These are phyloP conservation scores for Tetramorium parvispinum DNA, from an alignment of 1,140 invertebrate genomes.

Conservation along the genomic window DNA sequence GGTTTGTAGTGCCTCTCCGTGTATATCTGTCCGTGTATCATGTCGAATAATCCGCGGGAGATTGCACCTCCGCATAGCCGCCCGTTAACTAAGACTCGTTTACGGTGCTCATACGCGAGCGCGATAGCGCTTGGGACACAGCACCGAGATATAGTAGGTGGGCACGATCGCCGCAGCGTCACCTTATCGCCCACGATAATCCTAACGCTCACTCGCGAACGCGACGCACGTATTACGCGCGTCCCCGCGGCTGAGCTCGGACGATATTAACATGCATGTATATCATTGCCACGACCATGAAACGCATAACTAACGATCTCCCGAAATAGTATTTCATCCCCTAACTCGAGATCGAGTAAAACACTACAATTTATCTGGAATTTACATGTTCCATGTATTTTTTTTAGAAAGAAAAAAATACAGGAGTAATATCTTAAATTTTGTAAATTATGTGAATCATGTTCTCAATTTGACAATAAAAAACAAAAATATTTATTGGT, in stretches of 20 bases:
- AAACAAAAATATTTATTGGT: not conserved
- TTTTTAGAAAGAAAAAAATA: not conserved
- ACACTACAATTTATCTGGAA: not conserved
- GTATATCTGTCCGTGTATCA: slow-evolving; percentile 81
- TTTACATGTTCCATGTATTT: not conserved
- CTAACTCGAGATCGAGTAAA: not conserved
- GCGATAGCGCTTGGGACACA: slow-evolving; percentile 11
- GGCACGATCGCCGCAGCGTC: slow-evolving; percentile 37
- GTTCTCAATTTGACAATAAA: not conserved
- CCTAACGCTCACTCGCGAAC: slow-evolving; percentile 18
- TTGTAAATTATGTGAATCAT: not conserved
- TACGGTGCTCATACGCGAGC: slow-evolving; percentile 48
- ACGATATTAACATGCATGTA: slow-evolving; percentile 21
- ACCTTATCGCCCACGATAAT: slow-evolving; percentile 54
- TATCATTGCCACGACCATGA: not conserved
- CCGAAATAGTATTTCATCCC: not conserved
- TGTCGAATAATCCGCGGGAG: slow-evolving; percentile 83
- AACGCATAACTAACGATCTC: not conserved
- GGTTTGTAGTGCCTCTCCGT: slow-evolving; percentile 83
- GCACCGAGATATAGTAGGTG: slow-evolving; percentile 15
- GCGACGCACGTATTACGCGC: not conserved
- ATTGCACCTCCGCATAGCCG: slow-evolving; percentile 80
- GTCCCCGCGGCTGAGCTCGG: not conserved
- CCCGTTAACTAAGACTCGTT: slow-evolving; percentile 77
- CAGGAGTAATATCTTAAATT: not conserved